Evolutionary conservation across 2,797 vertebrate species (phyloP).

Genomic region (Sebastiscus albofasciatus): DNA sequence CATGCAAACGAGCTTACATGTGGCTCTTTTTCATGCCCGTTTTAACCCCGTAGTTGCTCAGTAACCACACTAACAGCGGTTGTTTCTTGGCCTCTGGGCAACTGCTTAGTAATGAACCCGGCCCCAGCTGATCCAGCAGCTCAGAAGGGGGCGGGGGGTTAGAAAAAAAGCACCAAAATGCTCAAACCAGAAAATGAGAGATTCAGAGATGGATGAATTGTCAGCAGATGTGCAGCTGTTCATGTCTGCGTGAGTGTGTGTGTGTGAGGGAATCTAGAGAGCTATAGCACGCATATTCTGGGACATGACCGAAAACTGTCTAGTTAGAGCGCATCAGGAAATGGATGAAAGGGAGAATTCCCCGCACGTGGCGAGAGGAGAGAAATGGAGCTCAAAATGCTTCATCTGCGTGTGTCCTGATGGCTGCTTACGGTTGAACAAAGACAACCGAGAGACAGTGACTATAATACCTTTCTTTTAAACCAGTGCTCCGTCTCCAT

Average conservation of each 20-base stretch:
- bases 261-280: constrained; percentile 45
- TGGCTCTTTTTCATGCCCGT: constrained; percentile 42
- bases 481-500: constrained; percentile 37
- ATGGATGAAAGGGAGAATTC: constrained; percentile 75
- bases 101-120: constrained; percentile 61
- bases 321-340: constrained; percentile 76
- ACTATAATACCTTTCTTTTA: constrained; percentile 20
- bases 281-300: constrained; percentile 65
- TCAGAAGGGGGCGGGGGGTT: neutral
- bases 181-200: constrained; percentile 72
- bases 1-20: constrained; percentile 44
- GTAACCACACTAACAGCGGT: constrained; percentile 36
- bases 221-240: constrained; percentile 75
- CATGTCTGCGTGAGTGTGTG: constrained; percentile 19
- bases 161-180: constrained; percentile 39
- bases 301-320: constrained; percentile 80
- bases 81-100: constrained; percentile 58
- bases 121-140: constrained; percentile 71
- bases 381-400: constrained; percentile 41
- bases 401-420: constrained; percentile 61
- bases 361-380: constrained; percentile 58
- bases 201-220: constrained; percentile 76
- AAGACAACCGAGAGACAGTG: constrained; percentile 45
- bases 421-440: constrained; percentile 62
- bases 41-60: constrained; percentile 58